Evolutionary conservation across 2,888 invertebrate genomes (phyloP).

Genomic region (Lasioglossum lativentre): DNA sequence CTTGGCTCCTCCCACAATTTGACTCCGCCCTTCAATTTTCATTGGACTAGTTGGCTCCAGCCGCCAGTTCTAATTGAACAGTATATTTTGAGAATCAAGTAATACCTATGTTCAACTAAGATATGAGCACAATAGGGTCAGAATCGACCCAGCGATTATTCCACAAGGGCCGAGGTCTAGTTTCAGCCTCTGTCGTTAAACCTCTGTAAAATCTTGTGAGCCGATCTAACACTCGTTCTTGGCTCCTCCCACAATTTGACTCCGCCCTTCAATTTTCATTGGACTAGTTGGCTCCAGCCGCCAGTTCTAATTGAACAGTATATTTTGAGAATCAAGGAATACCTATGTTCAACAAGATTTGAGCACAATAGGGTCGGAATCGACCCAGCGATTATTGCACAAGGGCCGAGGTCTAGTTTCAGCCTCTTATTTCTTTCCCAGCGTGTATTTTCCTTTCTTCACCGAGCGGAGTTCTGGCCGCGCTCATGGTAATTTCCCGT

Average conservation of each 20-base stretch:
- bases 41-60: neutral
- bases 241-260: neutral
- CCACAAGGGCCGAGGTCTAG: neutral
- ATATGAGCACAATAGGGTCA: neutral
- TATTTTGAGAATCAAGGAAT: neutral
- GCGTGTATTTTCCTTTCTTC: neutral
- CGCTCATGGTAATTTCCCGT: slow-evolving; percentile 1
- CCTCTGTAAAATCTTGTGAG: no score
- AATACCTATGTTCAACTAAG: neutral
- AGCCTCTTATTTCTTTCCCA: neutral
- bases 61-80: neutral
- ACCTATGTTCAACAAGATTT: neutral
- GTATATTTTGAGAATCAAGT: neutral
- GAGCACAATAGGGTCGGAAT: neutral
- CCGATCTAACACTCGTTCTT: neutral
- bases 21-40: neutral
- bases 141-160: neutral
- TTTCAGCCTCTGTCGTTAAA: no score
- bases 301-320: neutral
- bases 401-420: neutral
- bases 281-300: neutral
- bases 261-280: neutral
- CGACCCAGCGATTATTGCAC: neutral
- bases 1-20: neutral
- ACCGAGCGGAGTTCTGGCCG: neutral